Conservation (phyloP, 1,140 invertebrate genomes). For the Eufriesea mexicana region DNA sequence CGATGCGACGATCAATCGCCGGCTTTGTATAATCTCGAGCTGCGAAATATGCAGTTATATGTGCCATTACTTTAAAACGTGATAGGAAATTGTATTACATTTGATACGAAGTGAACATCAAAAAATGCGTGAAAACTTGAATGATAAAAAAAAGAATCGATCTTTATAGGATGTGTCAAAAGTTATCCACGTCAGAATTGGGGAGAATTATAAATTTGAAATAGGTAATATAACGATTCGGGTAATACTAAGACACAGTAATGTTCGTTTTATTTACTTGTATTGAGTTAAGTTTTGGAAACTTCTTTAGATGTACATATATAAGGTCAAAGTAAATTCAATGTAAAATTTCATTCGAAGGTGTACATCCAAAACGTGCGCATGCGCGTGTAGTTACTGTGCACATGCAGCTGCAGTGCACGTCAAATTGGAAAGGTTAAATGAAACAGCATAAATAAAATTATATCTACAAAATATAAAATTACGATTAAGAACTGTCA, state of each 20-base stretch:
- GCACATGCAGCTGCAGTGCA: slow-evolving; percentile 34
- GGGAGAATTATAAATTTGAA: not conserved
- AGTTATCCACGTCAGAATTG: not conserved
- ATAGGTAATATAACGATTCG: not conserved
- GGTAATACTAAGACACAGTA: not conserved
- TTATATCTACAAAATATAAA: not conserved
- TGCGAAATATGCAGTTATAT: slow-evolving; percentile 42
- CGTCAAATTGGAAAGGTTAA: slow-evolving; percentile 43
- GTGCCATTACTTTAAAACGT: slow-evolving; percentile 51
- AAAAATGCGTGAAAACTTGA: not conserved
- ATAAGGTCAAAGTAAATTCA: not conserved
- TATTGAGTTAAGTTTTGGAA: not conserved
- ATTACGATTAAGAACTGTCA: not conserved
- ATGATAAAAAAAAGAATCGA: not conserved
- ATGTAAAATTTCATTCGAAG: slow-evolving; percentile 8
- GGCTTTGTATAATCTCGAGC: slow-evolving; percentile 71
- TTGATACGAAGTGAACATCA: slow-evolving; percentile 23
- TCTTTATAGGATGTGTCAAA: not conserved
- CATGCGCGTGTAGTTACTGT: slow-evolving; percentile 20
- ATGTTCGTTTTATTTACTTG: not conserved
- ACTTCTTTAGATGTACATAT: not conserved
- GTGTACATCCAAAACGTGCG: not conserved
- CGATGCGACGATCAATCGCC: slow-evolving; percentile 70
- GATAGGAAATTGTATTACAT: not conserved
- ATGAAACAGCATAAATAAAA: slow-evolving; percentile 21